Conservation (phyloP, 35 echinoderm and acorn worm genomes). For the Ophiothrix spiculata region DNA sequence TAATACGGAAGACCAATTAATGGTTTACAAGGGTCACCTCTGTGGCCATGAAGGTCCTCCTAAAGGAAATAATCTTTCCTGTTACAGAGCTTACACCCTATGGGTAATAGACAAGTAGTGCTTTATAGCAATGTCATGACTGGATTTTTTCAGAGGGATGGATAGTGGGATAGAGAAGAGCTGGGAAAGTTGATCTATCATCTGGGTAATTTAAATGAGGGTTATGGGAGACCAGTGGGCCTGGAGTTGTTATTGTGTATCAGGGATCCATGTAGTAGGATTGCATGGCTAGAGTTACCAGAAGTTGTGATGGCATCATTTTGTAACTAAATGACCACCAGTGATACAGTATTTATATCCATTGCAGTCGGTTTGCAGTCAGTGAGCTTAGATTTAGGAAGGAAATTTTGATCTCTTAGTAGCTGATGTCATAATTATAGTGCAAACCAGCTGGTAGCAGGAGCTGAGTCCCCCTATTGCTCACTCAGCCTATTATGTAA, state of each 20-base stretch:
- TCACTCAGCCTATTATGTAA: constrained; percentile 6
- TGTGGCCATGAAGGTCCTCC: constrained; percentile 13
- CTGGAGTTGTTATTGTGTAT: neutral
- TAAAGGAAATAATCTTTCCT: constrained; percentile 5
- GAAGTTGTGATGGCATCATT: neutral
- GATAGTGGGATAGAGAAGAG: neutral
- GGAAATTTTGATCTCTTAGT: neutral
- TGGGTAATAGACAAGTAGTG: neutral
- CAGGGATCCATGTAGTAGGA: neutral
- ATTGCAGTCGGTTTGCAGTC: neutral
- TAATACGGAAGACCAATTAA: constrained; percentile 16
- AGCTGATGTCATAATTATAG: neutral
- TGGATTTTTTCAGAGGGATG: neutral
- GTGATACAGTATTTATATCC: neutral
- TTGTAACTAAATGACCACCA: neutral
- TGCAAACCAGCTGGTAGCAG: neutral
- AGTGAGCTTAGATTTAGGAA: neutral
- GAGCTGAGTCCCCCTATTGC: neutral
- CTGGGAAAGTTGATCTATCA: constrained; percentile 1
- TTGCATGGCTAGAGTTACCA: neutral
- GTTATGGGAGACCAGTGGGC: constrained; percentile 1
- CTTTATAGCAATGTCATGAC: neutral
- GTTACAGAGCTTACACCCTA: neutral
- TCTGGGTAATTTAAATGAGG: neutral
- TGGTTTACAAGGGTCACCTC: constrained; percentile 4